Evolutionary conservation across 2,888 invertebrate genomes (phyloP).

Genomic region (Dicyrtoma fusca): DNA sequence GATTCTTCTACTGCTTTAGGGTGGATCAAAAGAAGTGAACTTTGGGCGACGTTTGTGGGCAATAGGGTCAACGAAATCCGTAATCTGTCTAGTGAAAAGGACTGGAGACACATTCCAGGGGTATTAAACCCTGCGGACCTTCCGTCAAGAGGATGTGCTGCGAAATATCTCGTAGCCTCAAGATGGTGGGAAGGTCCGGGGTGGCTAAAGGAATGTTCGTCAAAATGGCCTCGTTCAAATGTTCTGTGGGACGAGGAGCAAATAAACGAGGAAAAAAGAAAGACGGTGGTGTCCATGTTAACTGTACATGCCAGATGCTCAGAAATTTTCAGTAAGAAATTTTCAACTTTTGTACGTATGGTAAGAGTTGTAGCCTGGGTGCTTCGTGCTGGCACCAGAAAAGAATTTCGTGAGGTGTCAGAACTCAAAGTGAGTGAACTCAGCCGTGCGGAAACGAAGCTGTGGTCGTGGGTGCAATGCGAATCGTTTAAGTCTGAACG

Average conservation of each 20-base stretch:
- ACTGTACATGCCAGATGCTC: no score
- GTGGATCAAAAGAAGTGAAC: constrained; percentile 46
- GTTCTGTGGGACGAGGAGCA: background rate
- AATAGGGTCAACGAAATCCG: no score
- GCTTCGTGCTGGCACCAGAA: background rate
- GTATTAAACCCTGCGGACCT: no score
- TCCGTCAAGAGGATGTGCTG: constrained; percentile 1
- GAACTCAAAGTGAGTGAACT: background rate
- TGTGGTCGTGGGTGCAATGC: background rate
- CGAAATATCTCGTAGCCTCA: background rate
- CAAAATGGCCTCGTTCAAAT: background rate
- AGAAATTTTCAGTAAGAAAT: background rate
- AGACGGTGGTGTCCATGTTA: background rate
- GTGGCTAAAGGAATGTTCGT: background rate
- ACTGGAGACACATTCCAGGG: no score
- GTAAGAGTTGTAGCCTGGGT: constrained; percentile 1
- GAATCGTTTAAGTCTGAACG: background rate
- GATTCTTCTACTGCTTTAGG: constrained; percentile 46
- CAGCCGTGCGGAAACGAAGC: background rate
- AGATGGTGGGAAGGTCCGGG: constrained; percentile 13
- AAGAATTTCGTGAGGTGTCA: background rate
- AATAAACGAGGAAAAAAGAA: background rate
- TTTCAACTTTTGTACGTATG: background rate
- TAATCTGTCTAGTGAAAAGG: no score
- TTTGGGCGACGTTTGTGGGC: constrained; percentile 48